Base-by-base conservation (phyloP, 2,797 vertebrate species). In the Arnoldichthys spilopterus region DNA sequence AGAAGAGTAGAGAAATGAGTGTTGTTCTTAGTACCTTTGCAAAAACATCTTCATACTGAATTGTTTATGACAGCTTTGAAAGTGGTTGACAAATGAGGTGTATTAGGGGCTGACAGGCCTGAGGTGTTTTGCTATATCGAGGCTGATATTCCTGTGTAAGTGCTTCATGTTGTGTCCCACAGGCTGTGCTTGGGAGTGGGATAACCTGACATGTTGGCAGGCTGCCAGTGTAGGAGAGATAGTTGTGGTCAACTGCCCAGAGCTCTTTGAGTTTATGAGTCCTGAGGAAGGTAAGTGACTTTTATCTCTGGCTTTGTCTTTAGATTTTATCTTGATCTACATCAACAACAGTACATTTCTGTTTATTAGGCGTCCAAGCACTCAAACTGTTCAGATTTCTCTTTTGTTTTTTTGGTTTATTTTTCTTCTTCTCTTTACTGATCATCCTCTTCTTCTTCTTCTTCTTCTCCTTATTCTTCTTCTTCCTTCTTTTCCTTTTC, bases 151-250 rank as follows among this genome's bases (percentile, higher is more conserved):
- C 6, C n/a, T 12, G 24, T 32, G 43, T 49, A 28, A 4, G 8
- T 15, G 16, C 30, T 34, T 3, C 0, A 18, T 78, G 53, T 80
- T 28, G 1, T 59, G 11, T 68, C 75, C 74, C 37, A 67, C 82
- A 97, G 97, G 87, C 45, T 99, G 98, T 84, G 94, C 94, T 0
- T 96, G 96, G 89, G 94, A 97, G 95, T 99, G 98, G 98, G 98
- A 99, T 86, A 98, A 99, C 51, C 93, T 99, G 84, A 98, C 97
- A 0, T 99, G 98, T 82, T 99, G 98, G 97, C 94, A 97, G 90
- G 93, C 94, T 0, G 94, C 96, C 16, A 90, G 72, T 0, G 82
- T 97, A 0, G 97, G 96, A 0, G 94, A 98, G 76, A 93, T 96
- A 0, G 95, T 96, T 72, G 92, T 92, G 32, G 95, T 98, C 83